Conservation (phyloP, 2,888 invertebrate species). For the Meteorus colon region DNA sequence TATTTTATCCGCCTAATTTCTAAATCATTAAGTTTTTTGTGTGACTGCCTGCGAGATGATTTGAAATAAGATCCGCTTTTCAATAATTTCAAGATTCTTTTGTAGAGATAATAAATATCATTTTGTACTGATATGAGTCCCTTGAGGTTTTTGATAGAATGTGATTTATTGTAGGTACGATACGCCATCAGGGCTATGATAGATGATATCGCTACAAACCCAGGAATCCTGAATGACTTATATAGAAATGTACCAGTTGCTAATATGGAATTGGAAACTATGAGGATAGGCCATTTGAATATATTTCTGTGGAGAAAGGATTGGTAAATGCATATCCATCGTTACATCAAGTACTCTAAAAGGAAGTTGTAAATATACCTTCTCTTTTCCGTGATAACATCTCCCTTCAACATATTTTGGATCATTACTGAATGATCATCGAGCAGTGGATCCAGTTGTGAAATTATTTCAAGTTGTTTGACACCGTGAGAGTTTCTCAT, state of each 20-base stretch:
- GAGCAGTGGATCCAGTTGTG: conserved; percentile 60
- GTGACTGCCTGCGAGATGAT: conserved; percentile 47
- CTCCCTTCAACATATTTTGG: conserved; percentile 51
- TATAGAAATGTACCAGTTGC: conserved; percentile 46
- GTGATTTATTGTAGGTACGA: conserved; percentile 51
- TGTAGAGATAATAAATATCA: conserved; percentile 58
- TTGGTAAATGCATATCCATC: conserved; percentile 19
- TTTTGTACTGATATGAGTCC: conserved; percentile 61
- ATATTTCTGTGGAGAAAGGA: conserved; percentile 50
- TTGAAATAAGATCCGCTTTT: conserved; percentile 59
- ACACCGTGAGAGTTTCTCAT: conserved; percentile 45
- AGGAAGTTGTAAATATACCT: conserved; percentile 27
- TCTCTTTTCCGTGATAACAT: conserved; percentile 40
- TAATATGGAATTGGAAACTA: conserved; percentile 53
- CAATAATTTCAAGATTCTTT: conserved; percentile 63
- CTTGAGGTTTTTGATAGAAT: conserved; percentile 51
- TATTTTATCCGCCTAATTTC: conserved; percentile 58
- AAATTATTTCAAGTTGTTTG: conserved; percentile 59
- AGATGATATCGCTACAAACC: conserved; percentile 49
- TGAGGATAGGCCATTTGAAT: conserved; percentile 52
- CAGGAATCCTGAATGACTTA: conserved; percentile 48
- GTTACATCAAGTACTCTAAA: not conserved
- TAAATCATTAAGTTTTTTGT: conserved; percentile 60
- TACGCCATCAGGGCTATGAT: conserved; percentile 49
- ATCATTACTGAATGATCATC: conserved; percentile 64